These are phyloP conservation scores for Phanerotoma sp. DNA, from an alignment of 2,888 invertebrate genomes.

Conservation along the genomic window DNA sequence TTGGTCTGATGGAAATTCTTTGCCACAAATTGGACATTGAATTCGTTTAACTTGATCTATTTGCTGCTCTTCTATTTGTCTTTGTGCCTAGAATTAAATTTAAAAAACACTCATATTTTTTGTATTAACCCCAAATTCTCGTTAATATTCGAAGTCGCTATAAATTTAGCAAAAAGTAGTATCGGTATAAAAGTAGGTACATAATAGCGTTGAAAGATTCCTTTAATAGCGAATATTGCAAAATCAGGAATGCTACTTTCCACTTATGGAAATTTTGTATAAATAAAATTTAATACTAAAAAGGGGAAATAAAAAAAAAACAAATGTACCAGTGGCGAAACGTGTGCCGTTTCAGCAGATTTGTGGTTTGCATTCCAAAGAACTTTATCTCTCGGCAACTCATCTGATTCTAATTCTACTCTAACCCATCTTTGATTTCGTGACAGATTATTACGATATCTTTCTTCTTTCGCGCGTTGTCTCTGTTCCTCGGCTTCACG, in stretches of 20 bases:
- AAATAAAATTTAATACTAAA: no score
- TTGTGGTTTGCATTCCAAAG: background rate
- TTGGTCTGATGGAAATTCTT: constrained; percentile 34
- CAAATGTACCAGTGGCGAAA: no score
- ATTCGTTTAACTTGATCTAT: constrained; percentile 14
- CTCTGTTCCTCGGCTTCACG: constrained; percentile 8
- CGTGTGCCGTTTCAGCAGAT: background rate
- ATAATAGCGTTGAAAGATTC: no score
- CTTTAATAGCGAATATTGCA: no score
- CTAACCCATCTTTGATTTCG: constrained; percentile 13
- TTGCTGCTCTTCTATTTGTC: constrained; percentile 21
- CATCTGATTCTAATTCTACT: constrained; percentile 28
- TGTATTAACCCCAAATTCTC: no score
- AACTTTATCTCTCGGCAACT: background rate
- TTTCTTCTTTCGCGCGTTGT: constrained; percentile 12
- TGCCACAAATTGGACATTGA: constrained; percentile 47
- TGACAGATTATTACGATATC: constrained; percentile 1
- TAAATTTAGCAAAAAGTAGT: no score
- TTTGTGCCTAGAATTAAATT: background rate
- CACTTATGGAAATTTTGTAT: no score
- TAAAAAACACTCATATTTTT: no score
- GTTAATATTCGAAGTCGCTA: no score
- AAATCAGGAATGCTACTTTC: no score
- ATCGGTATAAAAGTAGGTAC: no score
- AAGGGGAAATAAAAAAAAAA: no score